Percentiles rank a stretch among this genome's conserved stretches.
Conservation (phyloP, 2,888 invertebrate species). For the Stegophylla sp. region DNA sequence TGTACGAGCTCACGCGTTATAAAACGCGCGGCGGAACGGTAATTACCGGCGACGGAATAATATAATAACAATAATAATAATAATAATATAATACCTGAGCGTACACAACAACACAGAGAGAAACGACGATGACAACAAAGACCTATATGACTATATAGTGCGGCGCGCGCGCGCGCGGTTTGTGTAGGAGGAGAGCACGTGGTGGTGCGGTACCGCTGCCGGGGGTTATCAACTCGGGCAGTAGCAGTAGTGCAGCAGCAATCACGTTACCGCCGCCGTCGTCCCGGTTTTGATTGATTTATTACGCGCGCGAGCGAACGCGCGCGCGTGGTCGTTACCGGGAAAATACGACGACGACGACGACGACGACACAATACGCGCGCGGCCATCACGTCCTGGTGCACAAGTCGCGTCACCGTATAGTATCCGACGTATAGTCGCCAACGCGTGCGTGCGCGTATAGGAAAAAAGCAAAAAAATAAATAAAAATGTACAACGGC, state of each 20-base stretch:
- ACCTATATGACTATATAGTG: too few species aligned
- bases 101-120: not conserved
- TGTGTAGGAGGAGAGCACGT: not conserved
- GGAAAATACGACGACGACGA: slow-evolving; percentile 29
- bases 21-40: not conserved
- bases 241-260: slow-evolving; percentile 4
- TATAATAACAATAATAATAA: slow-evolving; percentile 14
- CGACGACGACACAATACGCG: not conserved
- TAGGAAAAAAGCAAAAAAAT: too few species aligned
- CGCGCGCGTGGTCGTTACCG: slow-evolving; percentile 35
- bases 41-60: slow-evolving; percentile 20
- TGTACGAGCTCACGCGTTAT: not conserved
- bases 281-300: slow-evolving; percentile 57
- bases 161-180: not conserved
- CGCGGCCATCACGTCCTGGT: not conserved
- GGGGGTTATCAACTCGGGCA: slow-evolving; percentile 16
- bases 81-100: not conserved
- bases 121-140: slow-evolving; percentile 20
- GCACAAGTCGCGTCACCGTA: not conserved
- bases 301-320: slow-evolving; percentile 30
- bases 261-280: not conserved
- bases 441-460: slow-evolving; percentile 10
- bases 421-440: not conserved
- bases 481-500: slow-evolving; percentile 15
- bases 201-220: slow-evolving; percentile 27